Percentiles rank a stretch among this genome's conserved stretches.
phyloP scores from a whole-genome alignment of 2,113 vertebrate species.

The Platysternon megacephalum region DNA sequence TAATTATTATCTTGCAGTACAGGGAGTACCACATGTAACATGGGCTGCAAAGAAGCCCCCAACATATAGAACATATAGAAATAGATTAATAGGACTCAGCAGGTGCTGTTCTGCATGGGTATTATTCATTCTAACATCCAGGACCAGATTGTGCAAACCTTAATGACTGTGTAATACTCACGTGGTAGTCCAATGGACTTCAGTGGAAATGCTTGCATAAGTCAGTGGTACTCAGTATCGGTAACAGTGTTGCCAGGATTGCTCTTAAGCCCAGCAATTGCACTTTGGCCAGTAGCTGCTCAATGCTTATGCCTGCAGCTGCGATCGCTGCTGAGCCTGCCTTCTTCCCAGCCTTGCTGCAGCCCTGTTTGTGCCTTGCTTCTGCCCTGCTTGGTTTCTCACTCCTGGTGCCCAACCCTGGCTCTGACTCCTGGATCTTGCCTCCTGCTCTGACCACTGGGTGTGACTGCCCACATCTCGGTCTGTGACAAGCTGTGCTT shows the following conservation, averaged over 20 bases:
- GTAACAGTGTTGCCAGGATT: neutral
- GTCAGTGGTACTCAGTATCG: neutral
- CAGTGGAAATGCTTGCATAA: neutral
- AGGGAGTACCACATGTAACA: rapidly evolving
- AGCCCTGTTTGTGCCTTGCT: neutral
- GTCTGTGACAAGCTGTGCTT: neutral
- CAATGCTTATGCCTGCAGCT: neutral
- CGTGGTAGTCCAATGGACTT: neutral
- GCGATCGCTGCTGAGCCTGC: no score
- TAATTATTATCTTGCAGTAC: neutral
- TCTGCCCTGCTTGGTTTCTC: neutral
- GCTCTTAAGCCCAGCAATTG: neutral
- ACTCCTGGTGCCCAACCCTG: neutral
- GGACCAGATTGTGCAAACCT: neutral
- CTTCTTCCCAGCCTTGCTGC: neutral
- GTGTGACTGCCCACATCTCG: neutral
- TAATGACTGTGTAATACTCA: neutral
- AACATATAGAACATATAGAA: neutral
- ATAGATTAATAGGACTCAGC: neutral
- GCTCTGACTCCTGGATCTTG: neutral
- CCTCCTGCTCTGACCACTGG: neutral
- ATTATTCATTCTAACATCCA: neutral
- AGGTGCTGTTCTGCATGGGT: neutral
- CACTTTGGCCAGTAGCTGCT: neutral
- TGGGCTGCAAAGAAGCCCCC: neutral